A percentile compares a stretch with the other conserved stretches of the same genome.
Conservation (phyloP, 2,797 vertebrate genomes). For the Poecilia velifera region DNA sequence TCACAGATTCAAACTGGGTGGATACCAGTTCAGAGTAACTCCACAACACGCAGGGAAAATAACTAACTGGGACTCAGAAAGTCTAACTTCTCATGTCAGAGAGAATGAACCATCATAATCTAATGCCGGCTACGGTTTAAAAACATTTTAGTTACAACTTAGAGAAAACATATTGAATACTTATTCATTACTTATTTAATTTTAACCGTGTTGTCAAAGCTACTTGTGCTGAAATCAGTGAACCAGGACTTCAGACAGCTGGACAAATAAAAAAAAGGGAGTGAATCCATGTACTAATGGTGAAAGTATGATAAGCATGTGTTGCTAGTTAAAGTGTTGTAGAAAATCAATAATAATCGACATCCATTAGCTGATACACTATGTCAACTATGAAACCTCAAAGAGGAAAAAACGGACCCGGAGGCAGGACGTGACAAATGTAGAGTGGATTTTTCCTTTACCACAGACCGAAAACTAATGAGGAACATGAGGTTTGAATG, state of each 20-base stretch:
- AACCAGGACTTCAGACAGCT: not conserved
- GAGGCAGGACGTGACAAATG: not conserved
- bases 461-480: not conserved
- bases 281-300: not conserved
- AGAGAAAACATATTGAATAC: not conserved
- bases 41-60: slow-evolving; percentile 18
- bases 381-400: slow-evolving; percentile 1
- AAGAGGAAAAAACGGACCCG: not conserved
- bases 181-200: not conserved
- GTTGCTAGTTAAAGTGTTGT: not conserved
- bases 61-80: slow-evolving; percentile 28
- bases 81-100: not conserved
- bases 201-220: not conserved
- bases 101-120: not conserved
- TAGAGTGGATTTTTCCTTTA: slow-evolving; percentile 4
- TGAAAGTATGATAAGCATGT: not conserved
- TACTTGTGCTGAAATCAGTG: not conserved
- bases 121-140: not conserved
- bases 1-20: slow-evolving; percentile 55
- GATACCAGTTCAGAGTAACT: slow-evolving; percentile 24
- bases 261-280: not conserved
- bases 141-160: not conserved
- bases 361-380: not conserved
- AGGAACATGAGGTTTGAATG: slow-evolving; percentile 22
- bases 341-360: not conserved